These are phyloP conservation scores for Eupithecia pulchellata DNA, from an alignment of 2,888 invertebrate genomes.

Conservation along the genomic window DNA sequence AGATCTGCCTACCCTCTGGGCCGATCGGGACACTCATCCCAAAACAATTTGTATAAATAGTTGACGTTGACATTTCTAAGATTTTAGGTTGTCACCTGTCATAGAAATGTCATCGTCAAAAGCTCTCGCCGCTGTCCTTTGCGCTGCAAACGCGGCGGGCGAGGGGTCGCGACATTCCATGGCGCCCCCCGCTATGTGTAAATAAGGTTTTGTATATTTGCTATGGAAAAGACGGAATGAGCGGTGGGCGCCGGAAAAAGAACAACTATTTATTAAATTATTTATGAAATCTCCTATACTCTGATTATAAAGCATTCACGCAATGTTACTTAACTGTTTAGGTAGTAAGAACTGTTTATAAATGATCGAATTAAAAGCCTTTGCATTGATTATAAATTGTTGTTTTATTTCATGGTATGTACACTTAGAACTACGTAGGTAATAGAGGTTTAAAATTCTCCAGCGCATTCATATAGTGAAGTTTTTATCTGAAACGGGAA, in stretches of 20 bases:
- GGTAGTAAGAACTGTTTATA: slow-evolving; percentile 79
- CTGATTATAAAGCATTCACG: slow-evolving; percentile 65
- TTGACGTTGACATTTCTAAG: slow-evolving; percentile 23
- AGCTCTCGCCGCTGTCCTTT: slow-evolving; percentile 54
- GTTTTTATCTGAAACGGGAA: slow-evolving; percentile 15
- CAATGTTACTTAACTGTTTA: slow-evolving; percentile 82
- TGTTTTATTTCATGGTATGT: slow-evolving; percentile 57
- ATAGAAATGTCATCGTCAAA: slow-evolving; percentile 37
- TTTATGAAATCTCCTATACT: slow-evolving; percentile 56
- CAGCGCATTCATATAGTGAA: not conserved
- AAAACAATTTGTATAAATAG: slow-evolving; percentile 12
- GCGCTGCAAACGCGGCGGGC: slow-evolving; percentile 52
- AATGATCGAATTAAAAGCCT: slow-evolving; percentile 78
- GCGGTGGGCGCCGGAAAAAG: slow-evolving; percentile 45
- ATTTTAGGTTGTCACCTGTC: not conserved
- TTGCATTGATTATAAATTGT: slow-evolving; percentile 73
- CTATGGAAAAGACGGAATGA: slow-evolving; percentile 54
- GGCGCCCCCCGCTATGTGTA: slow-evolving; percentile 48
- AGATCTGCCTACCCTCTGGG: slow-evolving; percentile 36
- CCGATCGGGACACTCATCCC: slow-evolving; percentile 25
- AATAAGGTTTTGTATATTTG: slow-evolving; percentile 77
- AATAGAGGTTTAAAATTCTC: not conserved
- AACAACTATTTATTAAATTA: slow-evolving; percentile 55
- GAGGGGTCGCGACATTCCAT: slow-evolving; percentile 53
- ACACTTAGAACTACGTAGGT: slow-evolving; percentile 36